Conservation (phyloP, 92 coral and sea anemone genomes). For the Galaxea fascicularis region DNA sequence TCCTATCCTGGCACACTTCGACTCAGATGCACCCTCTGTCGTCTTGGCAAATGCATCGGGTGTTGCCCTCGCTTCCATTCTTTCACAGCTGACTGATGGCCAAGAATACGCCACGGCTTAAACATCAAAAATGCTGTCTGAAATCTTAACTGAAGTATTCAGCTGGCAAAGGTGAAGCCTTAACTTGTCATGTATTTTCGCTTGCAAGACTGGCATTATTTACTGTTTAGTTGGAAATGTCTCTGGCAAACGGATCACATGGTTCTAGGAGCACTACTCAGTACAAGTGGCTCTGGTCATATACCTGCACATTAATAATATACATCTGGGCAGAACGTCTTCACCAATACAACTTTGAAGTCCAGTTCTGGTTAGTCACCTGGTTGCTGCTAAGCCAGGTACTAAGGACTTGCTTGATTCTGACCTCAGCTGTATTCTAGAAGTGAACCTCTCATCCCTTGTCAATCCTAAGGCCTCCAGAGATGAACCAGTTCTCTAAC, state of each 20-base stretch:
- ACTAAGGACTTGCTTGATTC: background rate
- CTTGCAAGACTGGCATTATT: background rate
- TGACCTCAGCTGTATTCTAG: background rate
- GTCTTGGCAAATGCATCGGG: background rate
- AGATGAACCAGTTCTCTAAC: background rate
- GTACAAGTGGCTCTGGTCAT: slow-evolving; percentile 4
- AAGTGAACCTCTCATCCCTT: too few species aligned
- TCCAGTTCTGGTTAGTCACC: background rate
- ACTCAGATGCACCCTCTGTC: background rate
- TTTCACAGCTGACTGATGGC: background rate
- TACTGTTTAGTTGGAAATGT: background rate
- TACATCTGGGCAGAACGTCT: slow-evolving; percentile 6
- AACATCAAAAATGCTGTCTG: background rate
- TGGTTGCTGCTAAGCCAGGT: background rate
- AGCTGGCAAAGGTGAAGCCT: background rate
- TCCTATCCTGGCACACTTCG: slow-evolving; percentile 8
- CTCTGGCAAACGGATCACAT: background rate
- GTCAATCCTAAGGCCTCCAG: background rate
- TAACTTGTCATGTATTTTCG: background rate
- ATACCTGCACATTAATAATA: background rate
- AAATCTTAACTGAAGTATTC: background rate
- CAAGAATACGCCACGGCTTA: too few species aligned
- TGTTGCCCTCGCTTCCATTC: background rate
- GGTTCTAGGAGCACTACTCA: too few species aligned
- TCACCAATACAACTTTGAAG: too few species aligned